Percentiles rank a stretch among this genome's conserved stretches.
These are phyloP conservation scores for Littorina saxatilis DNA, from an alignment of 1,140 invertebrate species.

Conservation along the genomic window DNA sequence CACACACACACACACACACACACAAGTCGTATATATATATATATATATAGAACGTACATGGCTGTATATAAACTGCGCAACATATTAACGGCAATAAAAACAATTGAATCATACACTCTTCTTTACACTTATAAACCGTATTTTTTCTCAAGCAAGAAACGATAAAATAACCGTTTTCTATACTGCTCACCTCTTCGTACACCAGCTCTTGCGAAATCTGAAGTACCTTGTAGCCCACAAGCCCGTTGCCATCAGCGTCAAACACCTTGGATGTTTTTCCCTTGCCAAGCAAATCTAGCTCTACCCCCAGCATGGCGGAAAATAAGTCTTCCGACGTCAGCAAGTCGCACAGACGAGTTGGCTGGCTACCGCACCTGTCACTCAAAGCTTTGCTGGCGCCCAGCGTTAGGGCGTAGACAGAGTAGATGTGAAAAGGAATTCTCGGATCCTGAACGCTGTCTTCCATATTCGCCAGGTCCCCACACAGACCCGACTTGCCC, in stretches of 20 bases:
- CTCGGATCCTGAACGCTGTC: constrained; percentile 3
- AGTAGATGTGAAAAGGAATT: constrained; percentile 14
- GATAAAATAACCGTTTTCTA: constrained; percentile 63
- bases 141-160: too few species aligned
- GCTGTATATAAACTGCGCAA: too few species aligned
- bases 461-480: not conserved
- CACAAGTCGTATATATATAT: not conserved
- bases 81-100: too few species aligned
- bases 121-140: too few species aligned
- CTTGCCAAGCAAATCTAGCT: constrained; percentile 2
- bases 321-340: not conserved
- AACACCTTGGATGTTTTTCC: not conserved
- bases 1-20: not conserved
- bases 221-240: constrained; percentile 31
- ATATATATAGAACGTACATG: too few species aligned
- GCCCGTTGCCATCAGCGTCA: constrained; percentile 22
- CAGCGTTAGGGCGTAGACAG: not conserved
- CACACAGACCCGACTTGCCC: constrained; percentile 17
- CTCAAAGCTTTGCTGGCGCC: constrained; percentile 6
- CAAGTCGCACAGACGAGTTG: not conserved
- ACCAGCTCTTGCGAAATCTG: not conserved
- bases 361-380: not conserved
- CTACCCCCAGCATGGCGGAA: not conserved
- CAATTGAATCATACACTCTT: too few species aligned
- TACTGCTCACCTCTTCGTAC: constrained; percentile 79